Conservation (phyloP, 1,140 invertebrate species). For the Drosophila novamexicana region DNA sequence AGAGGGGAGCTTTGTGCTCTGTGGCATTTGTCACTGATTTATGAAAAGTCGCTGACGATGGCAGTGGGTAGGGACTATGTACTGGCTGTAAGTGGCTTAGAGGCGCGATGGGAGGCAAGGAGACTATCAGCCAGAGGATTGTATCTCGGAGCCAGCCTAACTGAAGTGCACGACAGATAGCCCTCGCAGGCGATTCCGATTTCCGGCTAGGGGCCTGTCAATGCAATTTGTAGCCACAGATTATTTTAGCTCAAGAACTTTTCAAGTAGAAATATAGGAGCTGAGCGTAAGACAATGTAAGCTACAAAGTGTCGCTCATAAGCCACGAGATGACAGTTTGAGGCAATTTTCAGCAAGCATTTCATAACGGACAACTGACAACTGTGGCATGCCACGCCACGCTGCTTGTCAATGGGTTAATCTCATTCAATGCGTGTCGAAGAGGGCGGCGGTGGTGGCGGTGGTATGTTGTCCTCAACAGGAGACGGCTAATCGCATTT, state of each 20-base stretch:
- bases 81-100: conserved; percentile 46
- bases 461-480: conserved; percentile 8
- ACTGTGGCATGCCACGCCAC: conserved; percentile 14
- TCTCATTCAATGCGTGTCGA: neutral
- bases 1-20: conserved; percentile 2
- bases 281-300: conserved; percentile 26
- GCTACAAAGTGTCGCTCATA: conserved; percentile 20
- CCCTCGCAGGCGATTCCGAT: conserved; percentile 31
- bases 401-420: conserved; percentile 61
- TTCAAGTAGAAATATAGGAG: conserved; percentile 8
- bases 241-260: conserved; percentile 12
- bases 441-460: neutral
- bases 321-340: conserved; percentile 10
- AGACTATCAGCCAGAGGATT: neutral
- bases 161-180: neutral
- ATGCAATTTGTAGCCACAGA: conserved; percentile 45
- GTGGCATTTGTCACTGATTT: conserved; percentile 56
- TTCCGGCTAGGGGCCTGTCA: conserved; percentile 24
- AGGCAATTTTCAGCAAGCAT: neutral
- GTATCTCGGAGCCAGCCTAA: neutral
- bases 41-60: conserved; percentile 38
- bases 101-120: neutral
- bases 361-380: conserved; percentile 25
- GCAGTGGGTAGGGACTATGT: neutral
- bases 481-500: conserved; percentile 63